These are phyloP conservation scores for Diplolepis rosae DNA, from an alignment of 2,888 invertebrate species.

Conservation along the genomic window DNA sequence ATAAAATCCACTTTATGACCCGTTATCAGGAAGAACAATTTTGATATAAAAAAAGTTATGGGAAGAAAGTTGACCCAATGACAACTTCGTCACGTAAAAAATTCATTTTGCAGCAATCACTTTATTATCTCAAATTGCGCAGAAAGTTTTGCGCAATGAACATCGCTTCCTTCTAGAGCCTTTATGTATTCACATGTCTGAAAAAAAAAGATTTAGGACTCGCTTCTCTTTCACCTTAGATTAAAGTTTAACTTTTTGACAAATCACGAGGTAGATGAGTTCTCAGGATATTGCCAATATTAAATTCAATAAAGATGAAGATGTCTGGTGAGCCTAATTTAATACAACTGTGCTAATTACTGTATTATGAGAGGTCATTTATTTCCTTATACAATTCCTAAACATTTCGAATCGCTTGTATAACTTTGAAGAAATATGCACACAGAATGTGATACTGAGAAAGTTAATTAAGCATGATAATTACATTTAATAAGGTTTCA, in stretches of 20 bases:
- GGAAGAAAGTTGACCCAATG: background rate
- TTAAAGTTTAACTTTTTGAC: conserved; percentile 28
- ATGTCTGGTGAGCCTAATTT: conserved; percentile 16
- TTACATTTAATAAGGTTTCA: too few relatives aligned
- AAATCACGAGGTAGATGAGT: conserved; percentile 18
- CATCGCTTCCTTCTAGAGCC: background rate
- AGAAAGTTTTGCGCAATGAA: conserved; percentile 18
- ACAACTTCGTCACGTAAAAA: conserved; percentile 3
- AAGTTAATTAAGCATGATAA: too few relatives aligned
- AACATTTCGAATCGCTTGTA: background rate
- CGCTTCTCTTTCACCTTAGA: conserved; percentile 23
- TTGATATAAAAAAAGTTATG: background rate
- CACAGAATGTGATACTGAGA: too few relatives aligned
- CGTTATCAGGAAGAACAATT: too few relatives aligned
- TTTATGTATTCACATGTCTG: conserved; percentile 17
- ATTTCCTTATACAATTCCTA: background rate
- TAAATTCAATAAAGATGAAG: conserved; percentile 1
- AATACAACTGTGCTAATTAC: conserved; percentile 27
- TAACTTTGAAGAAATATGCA: too few relatives aligned
- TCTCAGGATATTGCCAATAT: conserved; percentile 27
- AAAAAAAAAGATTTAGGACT: conserved; percentile 26
- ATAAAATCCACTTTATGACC: too few relatives aligned
- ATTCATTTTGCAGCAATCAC: conserved; percentile 4
- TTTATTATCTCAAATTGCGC: conserved; percentile 29
- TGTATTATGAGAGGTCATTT: background rate